These are phyloP conservation scores for Sturnira hondurensis DNA, from an alignment of 2,113 vertebrate genomes.

Conservation along the genomic window DNA sequence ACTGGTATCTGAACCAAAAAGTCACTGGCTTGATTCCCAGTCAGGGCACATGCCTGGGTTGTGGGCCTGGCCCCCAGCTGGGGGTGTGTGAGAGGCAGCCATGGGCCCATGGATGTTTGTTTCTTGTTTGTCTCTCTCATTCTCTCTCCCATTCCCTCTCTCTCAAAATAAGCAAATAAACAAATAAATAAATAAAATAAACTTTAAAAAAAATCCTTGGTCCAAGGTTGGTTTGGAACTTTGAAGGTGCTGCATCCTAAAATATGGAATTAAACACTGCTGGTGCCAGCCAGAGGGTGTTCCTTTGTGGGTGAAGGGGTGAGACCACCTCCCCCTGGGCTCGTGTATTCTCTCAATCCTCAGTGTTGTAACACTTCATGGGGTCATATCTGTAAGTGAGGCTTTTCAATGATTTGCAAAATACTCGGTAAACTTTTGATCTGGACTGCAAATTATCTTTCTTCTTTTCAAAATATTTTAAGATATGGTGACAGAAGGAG, in stretches of 20 bases:
- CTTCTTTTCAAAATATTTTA: background rate
- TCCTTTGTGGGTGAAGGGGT: background rate
- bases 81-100: background rate
- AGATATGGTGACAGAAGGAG: background rate
- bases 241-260: background rate
- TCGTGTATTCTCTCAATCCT: no score
- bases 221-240: background rate
- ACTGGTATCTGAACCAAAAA: no score
- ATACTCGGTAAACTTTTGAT: background rate
- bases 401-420: background rate
- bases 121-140: no score
- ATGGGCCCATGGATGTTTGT: background rate
- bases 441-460: background rate
- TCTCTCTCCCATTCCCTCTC: no score
- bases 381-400: no score
- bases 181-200: no score
- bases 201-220: background rate
- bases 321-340: background rate
- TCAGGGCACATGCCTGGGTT: no score
- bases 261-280: background rate
- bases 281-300: background rate
- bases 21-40: background rate
- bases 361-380: background rate
- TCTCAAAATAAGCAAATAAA: no score
- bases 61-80: no score